A percentile compares a stretch with the other conserved stretches of the same genome.
Conservation (phyloP, 2,888 invertebrate species). For the Pseudococcus jackbeardsleyi region DNA sequence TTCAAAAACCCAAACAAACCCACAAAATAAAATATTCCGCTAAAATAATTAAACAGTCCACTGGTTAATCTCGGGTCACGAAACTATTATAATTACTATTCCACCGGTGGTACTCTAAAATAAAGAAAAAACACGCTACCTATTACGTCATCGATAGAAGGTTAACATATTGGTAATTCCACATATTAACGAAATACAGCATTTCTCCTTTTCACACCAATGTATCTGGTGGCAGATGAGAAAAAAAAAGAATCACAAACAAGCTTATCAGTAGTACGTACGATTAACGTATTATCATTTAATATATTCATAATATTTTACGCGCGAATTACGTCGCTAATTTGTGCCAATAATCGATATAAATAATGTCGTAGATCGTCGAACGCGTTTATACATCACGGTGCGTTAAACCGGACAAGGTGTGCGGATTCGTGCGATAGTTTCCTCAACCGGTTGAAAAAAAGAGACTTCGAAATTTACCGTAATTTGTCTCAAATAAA, state of each 20-base stretch:
- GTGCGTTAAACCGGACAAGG: conserved; percentile 45
- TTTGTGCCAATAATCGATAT: conserved; percentile 36
- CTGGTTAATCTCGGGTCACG: neutral
- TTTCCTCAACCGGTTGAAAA: conserved; percentile 25
- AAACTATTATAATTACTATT: neutral
- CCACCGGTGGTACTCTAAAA: neutral
- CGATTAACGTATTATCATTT: neutral
- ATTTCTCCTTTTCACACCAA: conserved; percentile 9
- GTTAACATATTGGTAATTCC: conserved; percentile 25
- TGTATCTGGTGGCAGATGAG: neutral
- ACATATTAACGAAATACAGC: neutral
- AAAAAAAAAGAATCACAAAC: conserved; percentile 6
- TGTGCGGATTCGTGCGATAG: conserved; percentile 32
- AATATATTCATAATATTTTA: conserved; percentile 42
- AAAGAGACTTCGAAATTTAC: neutral
- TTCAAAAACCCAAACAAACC: conserved; percentile 2
- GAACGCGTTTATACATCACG: conserved; percentile 22
- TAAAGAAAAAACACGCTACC: conserved; percentile 1
- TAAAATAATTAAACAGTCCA: neutral
- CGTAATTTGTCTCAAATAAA: neutral
- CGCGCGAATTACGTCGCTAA: conserved; percentile 39
- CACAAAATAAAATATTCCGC: neutral
- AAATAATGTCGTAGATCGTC: conserved; percentile 20
- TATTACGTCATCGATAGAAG: conserved; percentile 37
- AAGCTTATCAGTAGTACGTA: conserved; percentile 13